Conservation (phyloP, 2,113 vertebrate genomes). For the Melanerpes formicivorus region DNA sequence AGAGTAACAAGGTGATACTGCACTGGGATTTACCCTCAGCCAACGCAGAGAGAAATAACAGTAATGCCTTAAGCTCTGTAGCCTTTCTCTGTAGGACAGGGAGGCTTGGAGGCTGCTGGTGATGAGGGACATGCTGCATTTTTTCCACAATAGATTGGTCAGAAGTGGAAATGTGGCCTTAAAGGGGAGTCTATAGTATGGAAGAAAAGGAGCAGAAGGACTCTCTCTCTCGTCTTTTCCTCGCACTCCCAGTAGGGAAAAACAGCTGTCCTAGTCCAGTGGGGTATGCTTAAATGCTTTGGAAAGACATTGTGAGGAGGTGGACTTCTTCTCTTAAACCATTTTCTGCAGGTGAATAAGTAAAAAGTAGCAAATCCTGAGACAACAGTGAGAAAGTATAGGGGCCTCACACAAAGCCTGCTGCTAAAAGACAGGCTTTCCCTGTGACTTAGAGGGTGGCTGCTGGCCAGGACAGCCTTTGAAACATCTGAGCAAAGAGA, state of each 20-base stretch:
- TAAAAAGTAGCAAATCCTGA: background rate
- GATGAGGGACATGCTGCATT: background rate
- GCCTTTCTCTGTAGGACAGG: background rate
- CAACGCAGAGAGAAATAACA: background rate
- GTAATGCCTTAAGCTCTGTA: background rate
- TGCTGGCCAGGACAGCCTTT: background rate
- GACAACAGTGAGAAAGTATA: background rate
- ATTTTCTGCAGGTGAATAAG: conserved; percentile 2
- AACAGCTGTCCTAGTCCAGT: background rate
- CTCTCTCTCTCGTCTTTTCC: background rate
- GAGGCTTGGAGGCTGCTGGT: background rate
- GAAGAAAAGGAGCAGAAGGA: background rate
- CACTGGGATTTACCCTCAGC: background rate
- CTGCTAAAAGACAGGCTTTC: background rate
- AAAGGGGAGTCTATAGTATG: background rate
- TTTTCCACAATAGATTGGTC: background rate
- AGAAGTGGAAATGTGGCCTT: background rate
- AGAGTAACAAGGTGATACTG: background rate
- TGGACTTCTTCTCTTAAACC: background rate
- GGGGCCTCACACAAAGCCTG: background rate
- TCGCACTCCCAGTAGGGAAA: background rate
- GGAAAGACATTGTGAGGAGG: background rate
- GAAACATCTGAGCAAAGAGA: background rate
- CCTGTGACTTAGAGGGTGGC: background rate
- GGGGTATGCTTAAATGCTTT: background rate